These are phyloP conservation scores for Acanthosepion lycidas DNA, from an alignment of 2,888 invertebrate genomes.

Conservation along the genomic window DNA sequence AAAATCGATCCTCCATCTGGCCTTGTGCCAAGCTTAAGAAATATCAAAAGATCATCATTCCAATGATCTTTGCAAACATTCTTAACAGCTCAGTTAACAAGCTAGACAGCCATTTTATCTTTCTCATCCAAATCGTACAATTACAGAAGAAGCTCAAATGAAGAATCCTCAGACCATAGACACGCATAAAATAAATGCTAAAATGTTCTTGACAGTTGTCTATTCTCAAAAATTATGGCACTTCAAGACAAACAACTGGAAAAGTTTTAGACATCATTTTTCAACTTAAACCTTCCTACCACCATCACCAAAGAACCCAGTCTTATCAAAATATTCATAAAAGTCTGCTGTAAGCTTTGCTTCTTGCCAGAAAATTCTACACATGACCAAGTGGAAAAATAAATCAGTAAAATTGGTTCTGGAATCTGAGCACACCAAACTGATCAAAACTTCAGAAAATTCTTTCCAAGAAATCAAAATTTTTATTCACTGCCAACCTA, in stretches of 20 bases:
- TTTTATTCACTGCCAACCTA: not conserved
- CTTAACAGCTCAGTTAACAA: not conserved
- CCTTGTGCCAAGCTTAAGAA: not conserved
- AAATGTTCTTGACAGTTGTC: not conserved
- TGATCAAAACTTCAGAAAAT: not conserved
- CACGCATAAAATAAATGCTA: slow-evolving; percentile 3
- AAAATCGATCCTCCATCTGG: not conserved
- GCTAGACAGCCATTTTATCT: not conserved
- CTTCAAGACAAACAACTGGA: not conserved
- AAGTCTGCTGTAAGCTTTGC: not conserved
- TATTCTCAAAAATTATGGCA: not conserved
- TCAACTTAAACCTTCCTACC: not conserved
- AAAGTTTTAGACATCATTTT: slow-evolving; percentile 4
- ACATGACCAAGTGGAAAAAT: slow-evolving; percentile 1
- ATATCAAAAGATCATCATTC: not conserved
- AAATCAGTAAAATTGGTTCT: not conserved
- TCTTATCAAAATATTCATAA: slow-evolving; percentile 33
- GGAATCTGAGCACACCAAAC: not conserved
- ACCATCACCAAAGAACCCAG: not conserved
- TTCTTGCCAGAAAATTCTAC: not conserved
- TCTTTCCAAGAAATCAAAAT: not conserved
- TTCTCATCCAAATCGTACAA: not conserved
- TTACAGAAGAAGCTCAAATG: slow-evolving; percentile 3
- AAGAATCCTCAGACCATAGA: slow-evolving; percentile 33
- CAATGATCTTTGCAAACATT: not conserved